Evolutionary conservation across 2,888 invertebrate species (phyloP).

Genomic region (Clepsis dumicolana): DNA sequence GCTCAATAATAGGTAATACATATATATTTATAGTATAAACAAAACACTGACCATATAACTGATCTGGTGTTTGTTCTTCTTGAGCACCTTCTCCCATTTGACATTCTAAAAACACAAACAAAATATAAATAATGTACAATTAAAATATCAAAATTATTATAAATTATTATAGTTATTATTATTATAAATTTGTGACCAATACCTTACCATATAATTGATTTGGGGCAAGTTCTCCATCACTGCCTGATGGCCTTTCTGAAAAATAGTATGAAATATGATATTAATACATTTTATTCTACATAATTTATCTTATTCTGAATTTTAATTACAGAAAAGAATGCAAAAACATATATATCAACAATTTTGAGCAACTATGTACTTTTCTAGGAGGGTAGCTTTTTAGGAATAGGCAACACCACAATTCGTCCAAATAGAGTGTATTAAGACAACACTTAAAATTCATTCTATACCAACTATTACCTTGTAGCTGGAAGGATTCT

Average conservation of each 20-base stretch:
- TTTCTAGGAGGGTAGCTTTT: no score
- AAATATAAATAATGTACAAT: not conserved
- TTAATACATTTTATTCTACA: not conserved
- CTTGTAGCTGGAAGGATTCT: not conserved
- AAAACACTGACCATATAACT: slow-evolving; percentile 2
- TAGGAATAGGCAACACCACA: no score
- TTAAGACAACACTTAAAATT: no score
- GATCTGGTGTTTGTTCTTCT: not conserved
- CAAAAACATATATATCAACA: no score
- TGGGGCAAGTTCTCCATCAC: not conserved
- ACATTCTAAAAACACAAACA: not conserved
- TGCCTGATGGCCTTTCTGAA: slow-evolving; percentile 1
- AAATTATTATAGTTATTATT: no score
- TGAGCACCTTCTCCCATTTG: not conserved
- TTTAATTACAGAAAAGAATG: no score
- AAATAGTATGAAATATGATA: not conserved
- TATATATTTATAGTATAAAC: not conserved
- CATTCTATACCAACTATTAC: not conserved
- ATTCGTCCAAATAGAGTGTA: no score
- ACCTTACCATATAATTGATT: not conserved
- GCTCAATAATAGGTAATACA: no score
- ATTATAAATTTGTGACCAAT: no score
- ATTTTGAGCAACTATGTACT: no score
- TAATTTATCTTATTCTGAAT: not conserved
- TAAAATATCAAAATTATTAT: no score